phyloP scores from a whole-genome alignment of 1,140 invertebrate species.

The Caenorhabditis briggsae region DNA sequence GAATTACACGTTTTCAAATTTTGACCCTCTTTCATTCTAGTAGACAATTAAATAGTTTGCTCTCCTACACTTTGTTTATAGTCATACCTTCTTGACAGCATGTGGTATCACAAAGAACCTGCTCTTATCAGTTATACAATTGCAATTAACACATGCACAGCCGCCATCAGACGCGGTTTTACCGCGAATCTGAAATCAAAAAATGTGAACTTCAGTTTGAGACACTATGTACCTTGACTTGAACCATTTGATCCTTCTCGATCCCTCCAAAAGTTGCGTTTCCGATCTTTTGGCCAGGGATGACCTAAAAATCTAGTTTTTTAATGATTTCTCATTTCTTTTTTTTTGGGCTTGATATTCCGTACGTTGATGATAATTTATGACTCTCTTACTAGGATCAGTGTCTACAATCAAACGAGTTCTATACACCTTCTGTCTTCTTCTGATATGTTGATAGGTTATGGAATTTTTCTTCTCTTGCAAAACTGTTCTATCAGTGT shows the following conservation, averaged over 20 bases:
- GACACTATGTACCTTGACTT: neutral
- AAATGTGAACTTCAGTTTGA: too few relatives aligned
- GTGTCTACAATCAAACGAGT: neutral
- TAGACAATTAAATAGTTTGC: too few relatives aligned
- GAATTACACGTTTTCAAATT: too few relatives aligned
- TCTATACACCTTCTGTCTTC: slow-evolving; percentile 2
- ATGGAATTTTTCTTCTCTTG: neutral
- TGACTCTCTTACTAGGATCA: neutral
- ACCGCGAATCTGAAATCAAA: slow-evolving; percentile 9
- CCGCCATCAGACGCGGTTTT: slow-evolving; percentile 27
- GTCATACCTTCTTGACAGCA: neutral
- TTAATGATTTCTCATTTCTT: neutral
- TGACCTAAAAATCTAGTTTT: slow-evolving; percentile 21
- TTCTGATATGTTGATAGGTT: neutral
- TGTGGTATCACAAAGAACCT: slow-evolving; percentile 30
- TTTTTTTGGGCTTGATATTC: neutral
- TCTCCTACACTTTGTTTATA: neutral
- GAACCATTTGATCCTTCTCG: slow-evolving; percentile 27
- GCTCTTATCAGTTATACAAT: slow-evolving; percentile 40
- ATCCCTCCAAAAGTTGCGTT: slow-evolving; percentile 24
- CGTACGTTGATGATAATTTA: neutral
- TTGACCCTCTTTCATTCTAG: too few relatives aligned
- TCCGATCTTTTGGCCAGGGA: slow-evolving; percentile 16
- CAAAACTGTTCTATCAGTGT: neutral
- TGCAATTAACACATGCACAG: slow-evolving; percentile 40